phyloP scores from a whole-genome alignment of 2,797 vertebrate species.

The Atherinosoma microstoma region DNA sequence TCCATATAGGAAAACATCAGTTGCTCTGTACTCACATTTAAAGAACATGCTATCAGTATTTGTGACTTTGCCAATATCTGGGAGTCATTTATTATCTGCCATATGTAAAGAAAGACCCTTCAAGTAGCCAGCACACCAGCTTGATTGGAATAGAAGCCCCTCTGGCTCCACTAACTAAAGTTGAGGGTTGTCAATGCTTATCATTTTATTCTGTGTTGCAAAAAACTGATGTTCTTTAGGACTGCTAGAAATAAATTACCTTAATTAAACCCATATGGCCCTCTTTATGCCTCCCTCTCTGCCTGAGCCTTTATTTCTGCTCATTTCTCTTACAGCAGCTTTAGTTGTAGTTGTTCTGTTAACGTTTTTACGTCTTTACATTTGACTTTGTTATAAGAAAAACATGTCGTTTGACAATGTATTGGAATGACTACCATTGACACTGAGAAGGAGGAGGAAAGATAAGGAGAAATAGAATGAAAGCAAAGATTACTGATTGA shows the following conservation, averaged over 20 bases:
- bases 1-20: constrained; percentile 13
- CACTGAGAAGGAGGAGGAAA: not conserved
- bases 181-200: constrained; percentile 33
- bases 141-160: constrained; percentile 32
- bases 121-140: constrained; percentile 1
- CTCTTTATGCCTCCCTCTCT: not conserved
- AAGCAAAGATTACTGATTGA: constrained; percentile 1
- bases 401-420: not conserved
- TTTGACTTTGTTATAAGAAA: constrained; percentile 17
- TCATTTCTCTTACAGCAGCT: constrained; percentile 1
- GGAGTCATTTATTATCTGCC: constrained; percentile 31
- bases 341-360: constrained; percentile 7
- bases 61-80: constrained; percentile 22
- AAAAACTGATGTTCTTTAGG: constrained; percentile 9
- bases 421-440: not conserved
- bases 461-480: constrained; percentile 2
- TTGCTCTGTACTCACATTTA: constrained; percentile 23
- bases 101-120: constrained; percentile 22
- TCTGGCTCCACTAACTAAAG: constrained; percentile 32
- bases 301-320: not conserved
- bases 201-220: constrained; percentile 12
- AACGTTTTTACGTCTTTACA: constrained; percentile 10
- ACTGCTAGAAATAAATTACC: not conserved
- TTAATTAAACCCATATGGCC: constrained; percentile 3
- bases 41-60: constrained; percentile 31